Base-by-base conservation (phyloP, 2,888 invertebrate species). In the Peribatodes rhomboidaria region DNA sequence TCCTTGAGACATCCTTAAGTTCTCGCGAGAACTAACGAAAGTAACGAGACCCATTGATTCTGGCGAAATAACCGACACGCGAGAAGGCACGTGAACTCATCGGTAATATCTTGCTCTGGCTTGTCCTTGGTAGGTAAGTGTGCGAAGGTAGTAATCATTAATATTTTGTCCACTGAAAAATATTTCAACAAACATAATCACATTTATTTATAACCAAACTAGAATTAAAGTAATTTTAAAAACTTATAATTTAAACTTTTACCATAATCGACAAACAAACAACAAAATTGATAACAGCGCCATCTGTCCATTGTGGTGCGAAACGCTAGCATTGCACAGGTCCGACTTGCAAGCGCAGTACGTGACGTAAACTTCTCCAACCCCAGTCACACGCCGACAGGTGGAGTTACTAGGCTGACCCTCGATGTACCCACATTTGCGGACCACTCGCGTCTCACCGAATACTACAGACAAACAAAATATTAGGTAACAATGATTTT, bases 291-390 rank as follows among this genome's bases (percentile, higher is more conserved):
- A 37, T 10, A 79, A 65, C 35, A 84, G 65, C 72, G 82, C 76
- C 78, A 83, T 76, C 76, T 82, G 59, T 67, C 71, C 69, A 35
- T 59, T 53, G 33, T 55, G 63, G 6, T 64, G 55, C n/a, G 71
- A 35, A 31, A 9, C 59, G 0, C 73, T 70, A 14, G 94, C 86
- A 81, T 98, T 98, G 91, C 98, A 98, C 18, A 96, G 93, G 80
- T 96, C 96, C 7, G 94, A 94, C 78, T 96, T 95, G 86, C 98
- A 98, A 64, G 96, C 94, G 86, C 98, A 98, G 85, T 97, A 97
- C 1, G 94, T 91, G 56, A 96, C 95, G 73, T 95, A 95, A 0
- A 98, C 95, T 20, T 92, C 90, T 69, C 96, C 96, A 14, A 96
- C 97, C 37, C 97, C 97, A 13, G 95, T 94, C 67, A 96, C 95